These are phyloP conservation scores for Lepus oiostolus DNA, from an alignment of 2,797 vertebrate genomes.

Conservation along the genomic window DNA sequence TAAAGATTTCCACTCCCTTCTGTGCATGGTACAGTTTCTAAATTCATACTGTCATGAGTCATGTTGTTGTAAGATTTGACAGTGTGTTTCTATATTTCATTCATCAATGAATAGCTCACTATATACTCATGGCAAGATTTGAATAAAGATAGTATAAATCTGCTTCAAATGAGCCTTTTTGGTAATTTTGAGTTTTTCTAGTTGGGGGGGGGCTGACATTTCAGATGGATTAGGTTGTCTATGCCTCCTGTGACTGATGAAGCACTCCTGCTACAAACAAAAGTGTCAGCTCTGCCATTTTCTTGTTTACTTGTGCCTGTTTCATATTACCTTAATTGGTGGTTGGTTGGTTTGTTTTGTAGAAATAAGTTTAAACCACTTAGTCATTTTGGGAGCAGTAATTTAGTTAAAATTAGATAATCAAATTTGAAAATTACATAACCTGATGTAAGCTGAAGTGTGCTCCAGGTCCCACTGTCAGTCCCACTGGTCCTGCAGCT, in stretches of 20 bases:
- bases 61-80: not conserved
- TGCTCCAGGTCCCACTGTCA: not conserved
- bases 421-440: slow-evolving; percentile 26
- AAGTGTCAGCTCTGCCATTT: not conserved
- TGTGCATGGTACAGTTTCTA: not conserved
- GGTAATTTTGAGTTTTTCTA: not conserved
- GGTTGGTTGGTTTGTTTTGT: not conserved
- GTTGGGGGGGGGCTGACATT: not conserved
- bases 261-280: not conserved
- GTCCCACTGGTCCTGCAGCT: not conserved
- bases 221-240: not conserved
- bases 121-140: not conserved
- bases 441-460: not conserved
- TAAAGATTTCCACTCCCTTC: not conserved
- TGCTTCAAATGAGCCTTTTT: slow-evolving; percentile 39
- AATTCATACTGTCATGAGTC: not conserved
- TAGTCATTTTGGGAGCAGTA: slow-evolving; percentile 16
- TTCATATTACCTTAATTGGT: not conserved
- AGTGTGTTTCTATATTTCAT: not conserved
- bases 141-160: slow-evolving; percentile 3
- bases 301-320: not conserved
- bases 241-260: not conserved
- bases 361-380: not conserved
- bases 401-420: slow-evolving; percentile 20
- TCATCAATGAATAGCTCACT: slow-evolving; percentile 18